Evolutionary conservation across 2,797 vertebrate species (phyloP), one percentile per base, ranked within the genome.

Genomic region (Sarcoramphus papa): DNA sequence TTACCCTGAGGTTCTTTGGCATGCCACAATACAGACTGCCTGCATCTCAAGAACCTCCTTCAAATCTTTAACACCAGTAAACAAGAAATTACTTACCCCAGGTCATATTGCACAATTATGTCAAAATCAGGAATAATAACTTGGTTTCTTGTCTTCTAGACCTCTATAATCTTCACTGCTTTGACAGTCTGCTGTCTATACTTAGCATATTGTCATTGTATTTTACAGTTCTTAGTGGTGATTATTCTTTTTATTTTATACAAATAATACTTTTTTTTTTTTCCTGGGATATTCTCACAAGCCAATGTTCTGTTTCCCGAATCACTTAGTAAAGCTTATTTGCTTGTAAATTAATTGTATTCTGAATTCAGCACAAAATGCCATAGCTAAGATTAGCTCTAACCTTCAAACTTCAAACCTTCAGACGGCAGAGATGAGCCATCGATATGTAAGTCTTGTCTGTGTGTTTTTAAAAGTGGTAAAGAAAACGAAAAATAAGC

Each of bases 341-440:
- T 92, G 87, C 87, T 78, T 92, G 84, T 77, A 94, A 92, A 95
- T 89, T 80, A n/a, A 88, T 95, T 88, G 75, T 80, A 35, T 92
- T 97, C 81, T 88, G 78, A 88, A 81, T 92, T 93, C 77, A 92
- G 78, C 63, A 37, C 75, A 95, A 95, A 95, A 93, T 76, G 76
- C 76, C 82, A 15, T 10, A 48, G 87, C 93, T 95, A 97, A 95
- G 92, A 90, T 96, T 94, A 95, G 89, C 60, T 92, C 70, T 96
- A 95, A 96, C 91, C 94, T 95, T 95, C 92, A 83, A 80, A 93
- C 85, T 91, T 91, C 68, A 90, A 94, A 75, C 90, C 84, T 80
- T 95, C 81, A 91, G 91, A 88, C 78, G 79, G 31, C 56, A 2
- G 89, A 93, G 86, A 81, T 62, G 91, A 95, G 84, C 84, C 84